These are phyloP conservation scores for Drymodes brunneopygia DNA, from an alignment of 2,113 vertebrate species.

Conservation along the genomic window DNA sequence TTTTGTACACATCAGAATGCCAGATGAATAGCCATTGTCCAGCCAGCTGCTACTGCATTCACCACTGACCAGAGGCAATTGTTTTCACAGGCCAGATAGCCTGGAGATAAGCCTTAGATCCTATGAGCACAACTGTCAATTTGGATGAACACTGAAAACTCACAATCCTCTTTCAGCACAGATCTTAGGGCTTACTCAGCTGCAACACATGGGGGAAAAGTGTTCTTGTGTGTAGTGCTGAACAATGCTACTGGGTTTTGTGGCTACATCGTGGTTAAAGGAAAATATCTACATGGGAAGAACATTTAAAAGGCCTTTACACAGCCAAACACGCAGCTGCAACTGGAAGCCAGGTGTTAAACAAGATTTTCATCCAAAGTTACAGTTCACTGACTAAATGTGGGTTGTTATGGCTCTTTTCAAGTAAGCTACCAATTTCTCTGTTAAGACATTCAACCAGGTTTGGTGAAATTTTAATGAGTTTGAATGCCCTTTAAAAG, in stretches of 20 bases:
- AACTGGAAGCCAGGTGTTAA: neutral
- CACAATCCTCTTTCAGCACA: slow-evolving; percentile 50
- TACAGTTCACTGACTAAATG: neutral
- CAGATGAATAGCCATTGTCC: neutral
- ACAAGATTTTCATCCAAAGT: neutral
- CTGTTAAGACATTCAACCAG: neutral
- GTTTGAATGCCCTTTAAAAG: neutral
- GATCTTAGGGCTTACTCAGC: slow-evolving; percentile 30
- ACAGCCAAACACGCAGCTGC: neutral
- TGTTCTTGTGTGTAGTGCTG: neutral
- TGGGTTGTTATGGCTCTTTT: neutral
- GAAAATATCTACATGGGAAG: neutral
- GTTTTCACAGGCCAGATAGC: slow-evolving; percentile 14
- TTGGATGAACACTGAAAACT: slow-evolving; percentile 50
- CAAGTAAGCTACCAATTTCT: neutral
- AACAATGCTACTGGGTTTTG: neutral
- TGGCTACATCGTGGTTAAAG: neutral
- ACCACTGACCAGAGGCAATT: slow-evolving; percentile 20
- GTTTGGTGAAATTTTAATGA: neutral
- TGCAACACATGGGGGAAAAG: neutral
- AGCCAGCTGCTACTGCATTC: slow-evolving; percentile 46
- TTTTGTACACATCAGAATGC: neutral
- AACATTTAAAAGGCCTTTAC: neutral
- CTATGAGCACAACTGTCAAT: slow-evolving; percentile 54
- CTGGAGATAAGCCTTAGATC: slow-evolving; percentile 59